Evolutionary conservation across 2,113 vertebrate species (phyloP), one percentile per base, ranked within the genome.

Genomic region (Zosterops hypoxanthus): DNA sequence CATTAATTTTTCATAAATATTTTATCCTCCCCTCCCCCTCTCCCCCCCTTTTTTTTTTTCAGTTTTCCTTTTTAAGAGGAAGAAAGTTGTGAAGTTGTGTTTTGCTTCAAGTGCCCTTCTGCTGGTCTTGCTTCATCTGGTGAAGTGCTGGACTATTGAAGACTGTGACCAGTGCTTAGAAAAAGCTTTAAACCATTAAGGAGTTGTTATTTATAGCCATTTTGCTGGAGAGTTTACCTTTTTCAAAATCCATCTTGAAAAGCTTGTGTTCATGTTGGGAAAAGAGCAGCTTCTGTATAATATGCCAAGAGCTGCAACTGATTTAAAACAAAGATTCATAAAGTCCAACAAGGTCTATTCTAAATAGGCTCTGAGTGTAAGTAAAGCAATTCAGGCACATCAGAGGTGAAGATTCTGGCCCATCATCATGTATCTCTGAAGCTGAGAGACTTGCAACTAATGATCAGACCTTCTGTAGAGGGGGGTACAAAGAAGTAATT

Each of bases 221-320:
- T 85, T 84, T 92, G 26, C 47, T 76, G 72, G 60, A 82, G 52
- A 69, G n/a, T 49, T 76, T 55, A 80, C 31, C 8, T 29, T 50
- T 95, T 76, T 66, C 55, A 77, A 59, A 83, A 63, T 57, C 56
- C 41, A 46, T 42, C 31, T 12, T 47, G 34, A 25, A 72, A 56
- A 72, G 6, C 3, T 9, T 34, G 23, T 17, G 11, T 25, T 41
- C 21, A 7, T 33, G 24, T 34, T 0, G 0, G 39, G 31, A 71
- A 63, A 86, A 80, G 31, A 88, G 4, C 66, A 76, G 46, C 39
- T 61, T 44, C 33, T 77, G 28, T 42, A 21, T 41, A 65, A 41
- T n/a, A 31, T 31, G 15, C 46, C 24, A 75, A 68, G 47, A 65
- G 56, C 33, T 50, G 46, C 36, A 84, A 36, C 36, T 66, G 46